Evolutionary conservation across 1,140 invertebrate species (phyloP).

Genomic region (Drosophila ercepeae): DNA sequence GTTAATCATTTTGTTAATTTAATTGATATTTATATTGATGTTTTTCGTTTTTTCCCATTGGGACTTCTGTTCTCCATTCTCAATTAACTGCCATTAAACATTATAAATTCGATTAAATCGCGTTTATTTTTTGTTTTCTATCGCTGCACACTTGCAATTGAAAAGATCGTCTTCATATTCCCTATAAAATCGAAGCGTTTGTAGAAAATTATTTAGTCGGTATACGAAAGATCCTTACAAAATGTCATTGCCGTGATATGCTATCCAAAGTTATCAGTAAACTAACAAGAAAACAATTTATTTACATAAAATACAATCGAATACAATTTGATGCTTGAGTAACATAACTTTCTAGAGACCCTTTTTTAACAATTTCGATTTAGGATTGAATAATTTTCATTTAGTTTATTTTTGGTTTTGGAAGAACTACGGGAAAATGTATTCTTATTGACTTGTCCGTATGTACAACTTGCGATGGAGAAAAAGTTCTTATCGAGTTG

Average conservation of each 20-base stretch:
- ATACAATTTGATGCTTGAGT: slow-evolving; percentile 17
- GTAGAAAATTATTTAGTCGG: slow-evolving; percentile 55
- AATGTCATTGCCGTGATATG: slow-evolving; percentile 69
- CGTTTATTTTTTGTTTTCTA: slow-evolving; percentile 36
- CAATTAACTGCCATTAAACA: slow-evolving; percentile 78
- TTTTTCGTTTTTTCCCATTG: slow-evolving; percentile 8
- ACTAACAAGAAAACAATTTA: slow-evolving; percentile 50
- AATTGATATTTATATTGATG: slow-evolving; percentile 75
- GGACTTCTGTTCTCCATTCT: slow-evolving; percentile 22
- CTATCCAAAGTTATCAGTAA: slow-evolving; percentile 44
- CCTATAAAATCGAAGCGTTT: slow-evolving; percentile 32
- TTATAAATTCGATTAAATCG: slow-evolving; percentile 83
- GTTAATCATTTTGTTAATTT: slow-evolving; percentile 69
- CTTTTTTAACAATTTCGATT: slow-evolving; percentile 34
- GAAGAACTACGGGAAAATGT: slow-evolving; percentile 68
- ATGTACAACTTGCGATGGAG: slow-evolving; percentile 61
- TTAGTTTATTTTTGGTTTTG: slow-evolving; percentile 33
- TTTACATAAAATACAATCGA: slow-evolving; percentile 49
- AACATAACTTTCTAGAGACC: slow-evolving; percentile 28
- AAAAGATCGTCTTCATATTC: slow-evolving; percentile 23
- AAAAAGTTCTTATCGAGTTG: slow-evolving; percentile 39
- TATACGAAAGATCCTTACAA: slow-evolving; percentile 55
- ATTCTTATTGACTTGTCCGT: slow-evolving; percentile 70
- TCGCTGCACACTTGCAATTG: slow-evolving; percentile 41
- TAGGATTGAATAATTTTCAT: slow-evolving; percentile 8